Evolutionary conservation across 2,888 invertebrate genomes (phyloP).

Genomic region (Watsonalla binaria): DNA sequence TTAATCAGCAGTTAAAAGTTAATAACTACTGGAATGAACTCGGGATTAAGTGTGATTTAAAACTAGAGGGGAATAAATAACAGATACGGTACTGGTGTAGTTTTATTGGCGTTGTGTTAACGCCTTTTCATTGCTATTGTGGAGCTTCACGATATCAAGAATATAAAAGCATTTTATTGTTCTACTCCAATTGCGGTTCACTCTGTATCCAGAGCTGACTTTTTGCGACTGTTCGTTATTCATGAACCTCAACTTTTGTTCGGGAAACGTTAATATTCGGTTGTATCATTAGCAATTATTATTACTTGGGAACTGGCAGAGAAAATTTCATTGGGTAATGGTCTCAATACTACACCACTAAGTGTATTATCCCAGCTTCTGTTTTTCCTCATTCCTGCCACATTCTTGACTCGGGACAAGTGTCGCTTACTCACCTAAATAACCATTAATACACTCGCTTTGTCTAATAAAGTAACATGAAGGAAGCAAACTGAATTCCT

Average conservation of each 20-base stretch:
- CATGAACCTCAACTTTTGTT: not conserved
- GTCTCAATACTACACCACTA: not conserved
- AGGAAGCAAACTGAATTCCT: too few relatives aligned
- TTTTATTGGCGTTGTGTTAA: not conserved
- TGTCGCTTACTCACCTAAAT: too few relatives aligned
- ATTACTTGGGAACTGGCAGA: not conserved
- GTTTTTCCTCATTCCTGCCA: not conserved
- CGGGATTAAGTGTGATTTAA: not conserved
- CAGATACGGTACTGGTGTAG: not conserved
- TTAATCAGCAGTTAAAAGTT: not conserved
- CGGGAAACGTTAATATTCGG: not conserved
- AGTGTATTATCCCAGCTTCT: not conserved
- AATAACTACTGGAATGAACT: not conserved
- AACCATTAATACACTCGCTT: too few relatives aligned
- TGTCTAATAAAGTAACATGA: too few relatives aligned
- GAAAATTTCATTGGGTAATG: too few relatives aligned
- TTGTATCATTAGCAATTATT: not conserved
- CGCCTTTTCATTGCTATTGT: not conserved
- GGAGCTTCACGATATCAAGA: not conserved
- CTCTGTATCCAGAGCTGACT: not conserved
- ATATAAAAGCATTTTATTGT: not conserved
- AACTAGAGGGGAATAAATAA: not conserved
- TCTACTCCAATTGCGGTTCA: not conserved
- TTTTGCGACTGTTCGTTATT: not conserved
- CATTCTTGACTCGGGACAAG: not conserved